Evolutionary conservation across 1,140 invertebrate genomes (phyloP).

Genomic region (Penaeus vannamei): DNA sequence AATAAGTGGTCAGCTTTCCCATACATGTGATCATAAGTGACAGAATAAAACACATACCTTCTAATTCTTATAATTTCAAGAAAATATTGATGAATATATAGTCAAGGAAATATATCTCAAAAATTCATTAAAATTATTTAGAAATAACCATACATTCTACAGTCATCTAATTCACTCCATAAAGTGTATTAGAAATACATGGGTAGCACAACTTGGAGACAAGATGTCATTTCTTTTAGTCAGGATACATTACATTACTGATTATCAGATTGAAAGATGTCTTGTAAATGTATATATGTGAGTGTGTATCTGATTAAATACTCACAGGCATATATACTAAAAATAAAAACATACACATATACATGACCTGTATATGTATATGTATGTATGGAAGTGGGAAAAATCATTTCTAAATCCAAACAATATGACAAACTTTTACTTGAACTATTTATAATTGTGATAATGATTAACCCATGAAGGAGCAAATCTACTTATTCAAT

Average conservation of each 20-base stretch:
- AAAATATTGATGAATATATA: conserved; percentile 20
- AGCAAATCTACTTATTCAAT: no score
- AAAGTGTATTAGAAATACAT: conserved; percentile 55
- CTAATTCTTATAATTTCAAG: conserved; percentile 1
- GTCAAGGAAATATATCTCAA: conserved; percentile 34
- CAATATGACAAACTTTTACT: no score
- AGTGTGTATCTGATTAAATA: not conserved
- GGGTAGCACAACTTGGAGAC: conserved; percentile 54
- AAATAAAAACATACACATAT: conserved; percentile 4
- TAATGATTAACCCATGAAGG: no score
- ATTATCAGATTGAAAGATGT: not conserved
- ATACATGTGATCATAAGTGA: conserved; percentile 3
- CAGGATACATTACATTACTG: not conserved
- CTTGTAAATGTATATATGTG: not conserved
- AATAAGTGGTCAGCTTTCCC: conserved; percentile 13
- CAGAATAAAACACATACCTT: conserved; percentile 1
- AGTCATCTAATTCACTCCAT: conserved; percentile 55
- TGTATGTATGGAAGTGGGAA: not conserved
- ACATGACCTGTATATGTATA: not conserved
- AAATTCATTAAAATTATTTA: conserved; percentile 33
- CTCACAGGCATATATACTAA: not conserved
- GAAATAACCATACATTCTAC: conserved; percentile 46
- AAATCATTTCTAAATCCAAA: no score
- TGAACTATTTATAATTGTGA: no score
- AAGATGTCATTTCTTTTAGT: conserved; percentile 44